These are phyloP conservation scores for Lacanobia oleracea DNA, from an alignment of 2,888 invertebrate genomes.

Conservation along the genomic window DNA sequence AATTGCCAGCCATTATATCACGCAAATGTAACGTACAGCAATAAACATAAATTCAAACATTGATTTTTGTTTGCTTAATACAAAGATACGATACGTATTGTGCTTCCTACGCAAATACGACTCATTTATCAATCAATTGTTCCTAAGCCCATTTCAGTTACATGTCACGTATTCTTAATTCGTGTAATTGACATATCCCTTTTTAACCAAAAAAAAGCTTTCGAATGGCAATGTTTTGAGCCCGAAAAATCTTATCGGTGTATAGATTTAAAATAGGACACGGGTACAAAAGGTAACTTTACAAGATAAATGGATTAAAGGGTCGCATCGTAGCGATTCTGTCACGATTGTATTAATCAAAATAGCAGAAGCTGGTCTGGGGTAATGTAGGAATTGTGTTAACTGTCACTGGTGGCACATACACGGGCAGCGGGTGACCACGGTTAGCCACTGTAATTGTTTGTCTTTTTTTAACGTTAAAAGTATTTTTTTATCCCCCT, in stretches of 20 bases:
- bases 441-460: conserved; percentile 17
- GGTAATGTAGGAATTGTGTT: conserved; percentile 84
- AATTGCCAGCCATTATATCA: conserved; percentile 21
- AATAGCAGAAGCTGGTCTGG: conserved; percentile 67
- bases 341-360: conserved; percentile 77
- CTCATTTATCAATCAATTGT: conserved; percentile 58
- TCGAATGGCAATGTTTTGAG: conserved; percentile 54
- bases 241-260: conserved; percentile 60
- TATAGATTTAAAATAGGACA: conserved; percentile 72
- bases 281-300: conserved; percentile 73
- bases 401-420: conserved; percentile 72
- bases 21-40: neutral
- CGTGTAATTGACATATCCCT: conserved; percentile 65
- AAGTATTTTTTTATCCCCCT: conserved; percentile 30
- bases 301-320: conserved; percentile 83
- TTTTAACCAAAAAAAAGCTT: conserved; percentile 54
- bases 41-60: conserved; percentile 37
- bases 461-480: conserved; percentile 36
- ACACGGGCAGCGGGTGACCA: conserved; percentile 3
- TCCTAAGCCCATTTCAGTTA: conserved; percentile 48
- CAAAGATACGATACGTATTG: conserved; percentile 33
- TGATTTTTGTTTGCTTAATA: conserved; percentile 35
- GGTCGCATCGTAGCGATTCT: conserved; percentile 71
- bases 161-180: conserved; percentile 65
- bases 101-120: conserved; percentile 46